Evolutionary conservation across 2,888 invertebrate species (phyloP).

Genomic region (Cephus runcator): DNA sequence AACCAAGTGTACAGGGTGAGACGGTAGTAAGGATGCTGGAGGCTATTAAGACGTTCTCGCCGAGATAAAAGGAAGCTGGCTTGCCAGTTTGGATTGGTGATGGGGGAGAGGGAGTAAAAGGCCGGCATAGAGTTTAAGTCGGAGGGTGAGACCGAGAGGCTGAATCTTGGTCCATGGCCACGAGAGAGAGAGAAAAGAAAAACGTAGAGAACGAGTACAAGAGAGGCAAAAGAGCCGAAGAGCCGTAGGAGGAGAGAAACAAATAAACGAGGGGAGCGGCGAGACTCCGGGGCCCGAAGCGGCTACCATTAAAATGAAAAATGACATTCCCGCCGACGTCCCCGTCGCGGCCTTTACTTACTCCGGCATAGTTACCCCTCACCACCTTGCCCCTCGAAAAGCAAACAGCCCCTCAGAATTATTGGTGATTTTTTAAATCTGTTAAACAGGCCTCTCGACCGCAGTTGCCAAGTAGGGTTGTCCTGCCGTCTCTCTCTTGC

Average conservation of each 20-base stretch:
- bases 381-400: conserved; percentile 35
- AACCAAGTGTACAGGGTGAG: conserved; percentile 7
- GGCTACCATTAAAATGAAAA: conserved; percentile 66
- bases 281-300: conserved; percentile 38
- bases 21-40: conserved; percentile 23
- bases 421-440: conserved; percentile 37
- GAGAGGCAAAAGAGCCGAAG: conserved; percentile 21
- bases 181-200: background rate
- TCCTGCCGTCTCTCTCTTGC: conserved; percentile 5
- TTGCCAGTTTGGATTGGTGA: background rate
- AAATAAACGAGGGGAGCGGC: conserved; percentile 47
- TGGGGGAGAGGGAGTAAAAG: conserved; percentile 33
- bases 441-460: conserved; percentile 44
- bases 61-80: conserved; percentile 47
- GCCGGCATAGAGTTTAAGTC: conserved; percentile 44
- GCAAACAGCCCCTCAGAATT: conserved; percentile 17
- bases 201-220: background rate
- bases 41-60: conserved; percentile 55
- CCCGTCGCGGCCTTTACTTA: conserved; percentile 28
- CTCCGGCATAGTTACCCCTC: conserved; percentile 48
- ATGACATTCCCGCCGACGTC: conserved; percentile 49
- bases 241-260: conserved; percentile 42
- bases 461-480: conserved; percentile 27
- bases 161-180: background rate
- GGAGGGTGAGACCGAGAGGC: conserved; percentile 32